A percentile compares a stretch with the other conserved stretches of the same genome.
These are phyloP conservation scores for Bubalus kerabau DNA, from an alignment of 2,113 vertebrate species.

Conservation along the genomic window DNA sequence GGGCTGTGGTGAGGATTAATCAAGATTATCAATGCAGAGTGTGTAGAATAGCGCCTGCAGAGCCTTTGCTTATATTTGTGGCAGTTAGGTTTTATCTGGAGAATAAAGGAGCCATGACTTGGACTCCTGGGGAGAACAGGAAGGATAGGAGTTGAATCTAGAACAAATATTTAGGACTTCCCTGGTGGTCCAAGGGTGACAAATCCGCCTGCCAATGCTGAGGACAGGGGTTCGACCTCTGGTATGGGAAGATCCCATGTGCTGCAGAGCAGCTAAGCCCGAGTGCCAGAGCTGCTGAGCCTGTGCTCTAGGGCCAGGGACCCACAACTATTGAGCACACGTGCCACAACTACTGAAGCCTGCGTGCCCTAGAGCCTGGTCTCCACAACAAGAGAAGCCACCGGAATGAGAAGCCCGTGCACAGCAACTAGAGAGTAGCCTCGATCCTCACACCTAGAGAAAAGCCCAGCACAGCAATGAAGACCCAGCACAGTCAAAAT, in stretches of 20 bases:
- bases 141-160: background rate
- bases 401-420: background rate
- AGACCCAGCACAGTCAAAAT: background rate
- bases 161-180: background rate
- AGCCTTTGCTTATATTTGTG: background rate
- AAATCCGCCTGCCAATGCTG: background rate
- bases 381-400: background rate
- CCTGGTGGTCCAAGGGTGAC: background rate
- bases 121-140: background rate
- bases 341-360: background rate
- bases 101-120: background rate
- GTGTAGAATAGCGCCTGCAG: rapidly evolving
- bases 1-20: background rate
- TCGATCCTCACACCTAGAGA: background rate
- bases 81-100: background rate
- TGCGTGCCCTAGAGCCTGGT: background rate
- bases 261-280: background rate
- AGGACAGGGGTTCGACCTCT: background rate
- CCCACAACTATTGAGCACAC: background rate
- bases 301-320: background rate
- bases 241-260: background rate
- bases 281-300: background rate
- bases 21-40: background rate
- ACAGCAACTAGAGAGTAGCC: background rate
- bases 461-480: background rate